Conservation (phyloP, 2,113 vertebrate species). For the Ammospiza caudacuta region DNA sequence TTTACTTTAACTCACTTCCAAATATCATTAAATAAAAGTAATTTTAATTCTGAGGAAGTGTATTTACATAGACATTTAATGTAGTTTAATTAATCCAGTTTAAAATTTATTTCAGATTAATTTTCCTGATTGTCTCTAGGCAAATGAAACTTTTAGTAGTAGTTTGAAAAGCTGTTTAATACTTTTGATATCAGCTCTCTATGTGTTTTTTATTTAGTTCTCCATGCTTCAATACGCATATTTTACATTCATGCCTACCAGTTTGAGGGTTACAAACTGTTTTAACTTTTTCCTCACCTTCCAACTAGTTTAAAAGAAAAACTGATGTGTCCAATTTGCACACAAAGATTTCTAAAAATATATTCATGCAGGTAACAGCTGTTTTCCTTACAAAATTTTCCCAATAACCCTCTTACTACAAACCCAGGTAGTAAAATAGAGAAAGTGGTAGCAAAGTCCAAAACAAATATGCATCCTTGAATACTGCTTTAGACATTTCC, state of each 20-base stretch:
- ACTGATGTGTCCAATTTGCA: background rate
- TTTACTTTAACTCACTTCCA: constrained; percentile 7
- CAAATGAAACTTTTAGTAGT: background rate
- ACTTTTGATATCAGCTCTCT: background rate
- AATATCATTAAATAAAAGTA: constrained; percentile 23
- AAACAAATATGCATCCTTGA: background rate
- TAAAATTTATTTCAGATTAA: constrained; percentile 6
- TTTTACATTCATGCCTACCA: background rate
- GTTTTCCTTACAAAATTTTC: background rate
- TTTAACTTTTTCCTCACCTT: background rate
- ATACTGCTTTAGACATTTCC: background rate
- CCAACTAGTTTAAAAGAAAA: background rate
- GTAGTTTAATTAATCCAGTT: constrained; percentile 8
- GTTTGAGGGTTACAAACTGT: background rate
- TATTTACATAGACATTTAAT: background rate
- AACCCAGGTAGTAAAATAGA: background rate
- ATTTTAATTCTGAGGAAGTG: background rate
- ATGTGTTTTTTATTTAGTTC: background rate
- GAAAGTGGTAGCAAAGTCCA: background rate
- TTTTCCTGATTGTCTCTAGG: background rate
- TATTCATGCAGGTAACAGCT: background rate
- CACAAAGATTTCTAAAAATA: background rate
- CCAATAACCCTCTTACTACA: background rate
- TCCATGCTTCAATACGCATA: background rate
- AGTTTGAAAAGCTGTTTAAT: background rate